phyloP scores from a whole-genome alignment of 92 coral and sea anemone species.

The Micromussa lordhowensis region DNA sequence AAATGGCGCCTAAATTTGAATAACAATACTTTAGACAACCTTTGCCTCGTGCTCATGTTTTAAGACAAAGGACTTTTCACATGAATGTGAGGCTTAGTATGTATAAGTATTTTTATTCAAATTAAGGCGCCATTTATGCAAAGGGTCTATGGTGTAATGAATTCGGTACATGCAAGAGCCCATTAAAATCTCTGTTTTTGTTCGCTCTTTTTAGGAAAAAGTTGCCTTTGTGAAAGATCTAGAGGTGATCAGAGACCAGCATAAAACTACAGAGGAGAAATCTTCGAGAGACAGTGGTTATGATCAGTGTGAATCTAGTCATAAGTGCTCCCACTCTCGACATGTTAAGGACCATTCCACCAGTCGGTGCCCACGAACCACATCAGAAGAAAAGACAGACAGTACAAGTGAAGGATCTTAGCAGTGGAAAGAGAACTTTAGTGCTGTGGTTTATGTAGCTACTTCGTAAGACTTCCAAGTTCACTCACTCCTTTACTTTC shows the following conservation, averaged over 20 bases:
- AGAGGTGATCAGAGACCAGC: neutral
- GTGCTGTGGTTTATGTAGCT: neutral
- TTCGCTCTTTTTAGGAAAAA: constrained; percentile 10
- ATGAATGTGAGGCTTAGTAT: too few relatives aligned
- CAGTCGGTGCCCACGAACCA: constrained; percentile 37
- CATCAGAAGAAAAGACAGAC: constrained; percentile 17
- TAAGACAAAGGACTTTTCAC: too few relatives aligned
- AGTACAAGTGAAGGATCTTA: constrained; percentile 8
- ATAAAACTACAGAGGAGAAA: neutral
- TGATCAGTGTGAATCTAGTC: neutral
- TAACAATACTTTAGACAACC: too few relatives aligned
- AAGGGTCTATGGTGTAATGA: too few relatives aligned
- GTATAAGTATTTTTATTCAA: too few relatives aligned
- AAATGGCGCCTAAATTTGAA: too few relatives aligned
- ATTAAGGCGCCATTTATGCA: too few relatives aligned
- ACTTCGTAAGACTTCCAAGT: neutral
- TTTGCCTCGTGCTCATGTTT: too few relatives aligned
- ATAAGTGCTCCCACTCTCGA: constrained; percentile 28
- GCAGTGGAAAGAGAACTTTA: neutral
- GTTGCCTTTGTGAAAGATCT: constrained; percentile 3
- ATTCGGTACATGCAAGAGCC: too few relatives aligned
- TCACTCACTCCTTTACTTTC: neutral
- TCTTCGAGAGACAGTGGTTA: neutral
- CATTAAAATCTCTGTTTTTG: neutral
- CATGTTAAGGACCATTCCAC: constrained; percentile 27